Percentiles rank a stretch among this genome's conserved stretches.
phyloP scores from a whole-genome alignment of 2,113 vertebrate genomes.

The Gymnocephalus cernua region DNA sequence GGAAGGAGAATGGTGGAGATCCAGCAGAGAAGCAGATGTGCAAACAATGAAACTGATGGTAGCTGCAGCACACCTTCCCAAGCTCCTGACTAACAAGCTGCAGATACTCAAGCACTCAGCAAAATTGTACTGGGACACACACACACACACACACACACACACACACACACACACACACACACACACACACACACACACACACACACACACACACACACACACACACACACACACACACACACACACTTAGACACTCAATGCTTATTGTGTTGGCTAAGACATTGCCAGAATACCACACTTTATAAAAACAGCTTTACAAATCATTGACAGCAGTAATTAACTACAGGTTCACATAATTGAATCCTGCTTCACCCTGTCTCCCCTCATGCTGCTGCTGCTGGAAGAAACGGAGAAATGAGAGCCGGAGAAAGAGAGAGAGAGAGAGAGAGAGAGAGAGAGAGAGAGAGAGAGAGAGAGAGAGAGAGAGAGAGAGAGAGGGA shows the following conservation, averaged over 20 bases:
- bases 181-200: constrained; percentile 53
- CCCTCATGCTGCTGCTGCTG: constrained; percentile 51
- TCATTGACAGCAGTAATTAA: constrained; percentile 81
- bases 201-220: constrained; percentile 51
- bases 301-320: constrained; percentile 81
- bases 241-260: constrained; percentile 50
- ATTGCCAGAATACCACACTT: constrained; percentile 79
- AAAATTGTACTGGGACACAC: constrained; percentile 56
- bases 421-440: constrained; percentile 33
- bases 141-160: constrained; percentile 52
- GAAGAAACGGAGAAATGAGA: constrained; percentile 60
- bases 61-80: constrained; percentile 37
- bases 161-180: constrained; percentile 48
- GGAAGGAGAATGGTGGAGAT: neutral
- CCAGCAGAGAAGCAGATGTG: constrained; percentile 44
- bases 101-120: constrained; percentile 48
- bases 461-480: constrained; percentile 18
- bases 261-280: constrained; percentile 60
- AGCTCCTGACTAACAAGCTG: constrained; percentile 57
- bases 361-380: constrained; percentile 65
- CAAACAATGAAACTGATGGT: constrained; percentile 32
- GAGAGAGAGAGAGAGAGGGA: constrained; percentile 9
- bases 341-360: constrained; percentile 79
- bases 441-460: constrained; percentile 7
- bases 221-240: constrained; percentile 53